Evolutionary conservation across 2,797 vertebrate genomes (phyloP), one percentile per base, ranked within the genome.

Genomic region (Acrocephalus scirpaceus): DNA sequence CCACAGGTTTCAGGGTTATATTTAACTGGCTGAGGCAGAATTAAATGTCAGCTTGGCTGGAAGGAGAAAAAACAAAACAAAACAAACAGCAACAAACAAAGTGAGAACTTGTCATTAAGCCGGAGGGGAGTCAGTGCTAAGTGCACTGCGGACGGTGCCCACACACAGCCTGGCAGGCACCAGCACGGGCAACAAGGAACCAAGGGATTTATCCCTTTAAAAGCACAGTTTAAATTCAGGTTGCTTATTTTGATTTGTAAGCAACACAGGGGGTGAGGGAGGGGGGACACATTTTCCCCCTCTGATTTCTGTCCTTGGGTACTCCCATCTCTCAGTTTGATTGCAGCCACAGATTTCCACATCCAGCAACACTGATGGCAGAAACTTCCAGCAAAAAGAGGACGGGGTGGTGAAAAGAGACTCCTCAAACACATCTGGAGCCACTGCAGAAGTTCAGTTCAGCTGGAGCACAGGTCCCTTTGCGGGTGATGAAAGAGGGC

Each of bases 31-130:
- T 20, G 2, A 92, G 85, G 93, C 86, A 96, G 95, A 97, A 95
- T 96, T 96, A 97, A 97, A 97, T 97, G 95, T 97, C 96, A 96
- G 78, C 86, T 54, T 92, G 92, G 93, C 93, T 97, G 75, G 81
- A 96, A 95, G 81, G 94, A 86, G 94, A 89, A 95, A 93, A 97
- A 97, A 95, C 92, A 95, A 96, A 96, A 94, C 90, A 93, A 93
- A 96, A 92, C 95, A 95, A 97, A 94, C 93, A 96, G 95, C 96
- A 96, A 96, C 95, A 96, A 96, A 97, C 96, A 96, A 97, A 96
- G 96, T 96, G 96, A 97, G 95, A 97, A 97, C 95, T 97, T 93
- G 94, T 94, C 93, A 97, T 91, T 95, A 95, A 96, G 90, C 80
- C 3, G 57, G 79, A 74, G 56, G 77, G 70, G 51, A 92, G 77